These are phyloP conservation scores for Alsophila aescularia DNA, from an alignment of 2,888 invertebrate genomes.

Conservation along the genomic window DNA sequence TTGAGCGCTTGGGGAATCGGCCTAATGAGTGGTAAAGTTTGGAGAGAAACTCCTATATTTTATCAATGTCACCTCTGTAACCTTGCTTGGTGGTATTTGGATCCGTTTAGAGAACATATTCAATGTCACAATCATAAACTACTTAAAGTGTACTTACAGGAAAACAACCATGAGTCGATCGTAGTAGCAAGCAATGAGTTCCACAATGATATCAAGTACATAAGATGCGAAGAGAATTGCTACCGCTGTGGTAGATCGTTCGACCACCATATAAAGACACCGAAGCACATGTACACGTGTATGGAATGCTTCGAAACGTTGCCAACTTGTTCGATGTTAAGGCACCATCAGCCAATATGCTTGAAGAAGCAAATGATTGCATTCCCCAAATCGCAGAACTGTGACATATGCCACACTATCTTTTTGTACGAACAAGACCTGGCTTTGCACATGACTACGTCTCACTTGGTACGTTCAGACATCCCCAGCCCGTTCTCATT, in stretches of 20 bases:
- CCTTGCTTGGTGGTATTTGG: conserved; percentile 55
- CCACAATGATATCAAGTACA: background rate
- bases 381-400: background rate
- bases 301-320: conserved; percentile 32
- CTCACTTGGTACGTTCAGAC: conserved; percentile 56
- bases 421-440: conserved; percentile 1
- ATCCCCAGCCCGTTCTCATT: conserved; percentile 14
- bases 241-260: conserved; percentile 47
- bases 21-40: conserved; percentile 27
- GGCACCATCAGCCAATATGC: conserved; percentile 15
- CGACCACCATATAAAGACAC: background rate
- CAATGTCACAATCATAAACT: background rate
- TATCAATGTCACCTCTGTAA: conserved; percentile 64
- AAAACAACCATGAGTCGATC: conserved; percentile 37
- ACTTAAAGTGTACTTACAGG: conserved; percentile 28
- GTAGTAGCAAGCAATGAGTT: conserved; percentile 37
- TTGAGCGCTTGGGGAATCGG: conserved; percentile 40
- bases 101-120: conserved; percentile 53
- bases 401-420: background rate
- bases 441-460: conserved; percentile 34
- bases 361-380: background rate
- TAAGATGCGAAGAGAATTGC: conserved; percentile 43
- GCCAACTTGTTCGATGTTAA: conserved; percentile 35
- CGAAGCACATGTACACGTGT: conserved; percentile 34
- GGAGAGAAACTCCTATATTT: conserved; percentile 44